A percentile compares a stretch with the other conserved stretches of the same genome.
Evolutionary conservation across 2,888 invertebrate species (phyloP).

Genomic region (Pterobdella sp.): DNA sequence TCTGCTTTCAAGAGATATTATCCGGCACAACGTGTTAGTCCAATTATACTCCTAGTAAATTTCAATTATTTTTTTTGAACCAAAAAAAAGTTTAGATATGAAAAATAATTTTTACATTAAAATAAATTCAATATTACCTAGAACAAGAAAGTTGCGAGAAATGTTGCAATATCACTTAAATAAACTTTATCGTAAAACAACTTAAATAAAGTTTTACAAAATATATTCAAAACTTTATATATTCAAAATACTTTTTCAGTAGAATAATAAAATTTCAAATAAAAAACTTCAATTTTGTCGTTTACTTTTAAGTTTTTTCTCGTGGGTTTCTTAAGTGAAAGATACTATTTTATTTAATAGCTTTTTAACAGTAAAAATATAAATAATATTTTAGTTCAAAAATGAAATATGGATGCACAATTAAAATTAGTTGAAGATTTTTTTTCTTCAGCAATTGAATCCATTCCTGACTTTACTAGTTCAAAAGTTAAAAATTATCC

Average conservation of each 20-base stretch:
- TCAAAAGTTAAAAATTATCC: background rate
- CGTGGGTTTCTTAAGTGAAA: background rate
- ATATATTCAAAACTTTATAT: background rate
- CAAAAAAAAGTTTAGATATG: too few species aligned
- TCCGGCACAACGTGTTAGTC: too few species aligned
- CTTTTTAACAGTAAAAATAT: background rate
- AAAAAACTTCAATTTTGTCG: background rate
- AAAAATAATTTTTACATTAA: too few species aligned
- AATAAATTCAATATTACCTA: too few species aligned
- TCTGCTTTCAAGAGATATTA: too few species aligned
- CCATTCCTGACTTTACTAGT: constrained; percentile 2
- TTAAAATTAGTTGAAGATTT: background rate
- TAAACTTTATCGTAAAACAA: background rate
- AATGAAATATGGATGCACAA: background rate
- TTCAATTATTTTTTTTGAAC: too few species aligned
- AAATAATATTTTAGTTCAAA: background rate
- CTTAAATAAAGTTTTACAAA: background rate
- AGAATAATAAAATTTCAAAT: too few species aligned
- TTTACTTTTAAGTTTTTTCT: background rate
- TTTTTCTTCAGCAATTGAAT: background rate
- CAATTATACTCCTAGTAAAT: too few species aligned
- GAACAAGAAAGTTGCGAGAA: background rate
- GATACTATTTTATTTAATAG: background rate
- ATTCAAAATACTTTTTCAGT: background rate
- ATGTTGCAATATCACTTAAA: background rate